Conservation (phyloP, 2,797 vertebrate species). For the Spinibarbus caldwelli region DNA sequence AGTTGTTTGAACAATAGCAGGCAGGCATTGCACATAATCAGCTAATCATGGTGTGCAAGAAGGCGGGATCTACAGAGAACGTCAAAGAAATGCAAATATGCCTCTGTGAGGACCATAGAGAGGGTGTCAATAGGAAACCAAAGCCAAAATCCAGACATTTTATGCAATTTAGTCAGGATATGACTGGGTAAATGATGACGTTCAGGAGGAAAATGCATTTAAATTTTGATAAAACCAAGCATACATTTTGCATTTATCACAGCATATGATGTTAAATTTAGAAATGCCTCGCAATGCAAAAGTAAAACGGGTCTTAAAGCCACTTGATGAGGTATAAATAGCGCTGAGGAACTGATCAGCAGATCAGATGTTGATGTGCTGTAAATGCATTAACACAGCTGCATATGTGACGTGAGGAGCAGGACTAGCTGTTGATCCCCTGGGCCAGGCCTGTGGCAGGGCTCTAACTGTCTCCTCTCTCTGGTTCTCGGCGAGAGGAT, state of each 20-base stretch:
- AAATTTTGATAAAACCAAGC: neutral
- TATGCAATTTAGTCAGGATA: neutral
- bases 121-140: neutral
- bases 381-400: neutral
- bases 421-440: slow-evolving; percentile 16
- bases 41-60: neutral
- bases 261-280: neutral
- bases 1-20: neutral
- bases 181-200: neutral
- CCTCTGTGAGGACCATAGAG: neutral
- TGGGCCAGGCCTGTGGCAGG: slow-evolving; percentile 6
- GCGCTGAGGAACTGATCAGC: neutral
- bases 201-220: neutral
- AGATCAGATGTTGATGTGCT: neutral
- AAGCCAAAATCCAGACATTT: neutral
- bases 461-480: neutral
- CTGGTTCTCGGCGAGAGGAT: neutral
- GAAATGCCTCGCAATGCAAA: neutral
- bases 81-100: neutral
- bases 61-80: neutral
- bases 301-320: neutral
- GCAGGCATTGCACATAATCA: neutral
- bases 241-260: neutral
- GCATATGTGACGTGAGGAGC: neutral
- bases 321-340: neutral